These are phyloP conservation scores for Crypturellus undulatus DNA, from an alignment of 2,113 vertebrate genomes.

Conservation along the genomic window DNA sequence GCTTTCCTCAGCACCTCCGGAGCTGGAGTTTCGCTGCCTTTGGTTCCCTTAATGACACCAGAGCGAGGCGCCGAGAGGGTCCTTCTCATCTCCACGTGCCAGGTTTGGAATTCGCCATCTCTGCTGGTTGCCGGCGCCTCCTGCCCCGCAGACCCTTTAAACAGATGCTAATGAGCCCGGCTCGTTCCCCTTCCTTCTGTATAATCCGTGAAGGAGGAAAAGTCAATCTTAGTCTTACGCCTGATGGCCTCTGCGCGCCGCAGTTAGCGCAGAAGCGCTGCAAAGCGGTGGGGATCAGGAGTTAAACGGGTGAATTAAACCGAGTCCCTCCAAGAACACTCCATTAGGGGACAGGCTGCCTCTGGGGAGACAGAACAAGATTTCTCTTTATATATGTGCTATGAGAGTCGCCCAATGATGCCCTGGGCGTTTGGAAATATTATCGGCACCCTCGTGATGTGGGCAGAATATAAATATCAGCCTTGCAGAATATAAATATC, in stretches of 20 bases:
- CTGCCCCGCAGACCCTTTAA: constrained; percentile 60
- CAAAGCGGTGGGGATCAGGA: constrained; percentile 20
- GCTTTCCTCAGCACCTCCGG: constrained; percentile 34
- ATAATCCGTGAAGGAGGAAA: constrained; percentile 63
- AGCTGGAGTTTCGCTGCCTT: constrained; percentile 49
- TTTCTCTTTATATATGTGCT: constrained; percentile 58
- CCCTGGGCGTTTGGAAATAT: constrained; percentile 40
- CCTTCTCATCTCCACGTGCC: constrained; percentile 51
- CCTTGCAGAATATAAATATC: constrained; percentile 41
- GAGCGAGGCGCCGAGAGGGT: constrained; percentile 9
- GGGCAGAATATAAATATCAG: constrained; percentile 49
- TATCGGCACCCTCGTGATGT: constrained; percentile 37
- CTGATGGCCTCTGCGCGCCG: constrained; percentile 53
- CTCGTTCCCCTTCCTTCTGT: constrained; percentile 48
- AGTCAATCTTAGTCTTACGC: constrained; percentile 54
- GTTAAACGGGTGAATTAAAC: constrained; percentile 64
- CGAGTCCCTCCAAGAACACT: constrained; percentile 31
- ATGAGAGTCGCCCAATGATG: constrained; percentile 47
- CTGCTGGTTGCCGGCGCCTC: constrained; percentile 62
- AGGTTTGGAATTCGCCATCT: constrained; percentile 56
- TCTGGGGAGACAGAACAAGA: constrained; percentile 55
- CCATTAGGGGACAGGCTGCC: constrained; percentile 34
- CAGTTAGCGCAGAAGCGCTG: constrained; percentile 59
- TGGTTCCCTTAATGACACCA: constrained; percentile 47
- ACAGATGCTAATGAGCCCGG: constrained; percentile 43